Conservation (phyloP, 2,113 vertebrate genomes). For the Heterotilapia buettikoferi region DNA sequence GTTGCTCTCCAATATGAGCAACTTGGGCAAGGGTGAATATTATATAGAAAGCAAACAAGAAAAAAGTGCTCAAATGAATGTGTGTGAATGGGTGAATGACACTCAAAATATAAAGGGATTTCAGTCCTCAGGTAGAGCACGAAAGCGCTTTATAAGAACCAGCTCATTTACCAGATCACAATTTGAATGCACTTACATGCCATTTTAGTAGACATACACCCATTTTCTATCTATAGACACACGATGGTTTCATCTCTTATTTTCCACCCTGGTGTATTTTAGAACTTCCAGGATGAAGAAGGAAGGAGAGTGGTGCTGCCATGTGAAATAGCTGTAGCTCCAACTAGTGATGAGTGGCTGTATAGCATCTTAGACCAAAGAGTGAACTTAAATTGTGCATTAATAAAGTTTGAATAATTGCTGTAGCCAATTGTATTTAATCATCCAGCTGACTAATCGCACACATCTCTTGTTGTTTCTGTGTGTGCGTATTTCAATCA, state of each 20-base stretch:
- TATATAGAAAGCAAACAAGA: background rate
- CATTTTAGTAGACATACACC: background rate
- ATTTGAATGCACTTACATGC: background rate
- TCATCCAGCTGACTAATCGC: background rate
- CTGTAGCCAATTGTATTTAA: background rate
- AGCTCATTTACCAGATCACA: background rate
- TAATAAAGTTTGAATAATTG: background rate
- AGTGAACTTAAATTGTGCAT: background rate
- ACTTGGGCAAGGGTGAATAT: background rate
- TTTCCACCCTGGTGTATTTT: background rate
- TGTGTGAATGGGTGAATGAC: fast-evolving
- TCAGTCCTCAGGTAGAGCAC: background rate
- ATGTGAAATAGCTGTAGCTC: background rate
- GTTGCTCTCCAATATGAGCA: background rate
- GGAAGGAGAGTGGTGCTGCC: background rate
- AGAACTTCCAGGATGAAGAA: background rate
- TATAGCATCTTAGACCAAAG: background rate
- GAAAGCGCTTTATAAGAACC: background rate
- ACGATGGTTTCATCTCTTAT: fast-evolving
- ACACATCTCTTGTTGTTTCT: background rate
- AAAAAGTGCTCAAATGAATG: background rate
- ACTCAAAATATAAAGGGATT: fast-evolving
- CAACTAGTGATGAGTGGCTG: background rate
- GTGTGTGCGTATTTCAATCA: background rate
- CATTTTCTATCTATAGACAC: background rate